Evolutionary conservation across 2,113 vertebrate genomes (phyloP).

Genomic region (Psittacus erithacus): DNA sequence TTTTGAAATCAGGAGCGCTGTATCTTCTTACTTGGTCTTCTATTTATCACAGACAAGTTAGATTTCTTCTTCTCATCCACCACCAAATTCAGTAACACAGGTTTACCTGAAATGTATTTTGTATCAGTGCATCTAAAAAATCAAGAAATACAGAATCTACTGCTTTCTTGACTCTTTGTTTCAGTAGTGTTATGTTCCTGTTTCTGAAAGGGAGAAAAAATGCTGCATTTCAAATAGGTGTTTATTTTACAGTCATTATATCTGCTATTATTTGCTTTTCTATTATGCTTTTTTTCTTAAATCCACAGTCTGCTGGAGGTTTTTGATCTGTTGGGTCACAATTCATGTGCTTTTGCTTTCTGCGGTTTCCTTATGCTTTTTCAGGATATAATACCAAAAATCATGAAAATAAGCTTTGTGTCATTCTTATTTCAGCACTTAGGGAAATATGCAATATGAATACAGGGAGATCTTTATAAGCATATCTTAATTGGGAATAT

Average conservation of each 20-base stretch:
- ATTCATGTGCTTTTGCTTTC: neutral
- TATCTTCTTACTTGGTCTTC: neutral
- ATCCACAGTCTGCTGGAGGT: neutral
- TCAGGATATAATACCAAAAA: neutral
- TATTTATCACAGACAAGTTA: neutral
- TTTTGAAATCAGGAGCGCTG: constrained; percentile 19
- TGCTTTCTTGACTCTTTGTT: neutral
- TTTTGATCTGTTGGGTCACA: neutral
- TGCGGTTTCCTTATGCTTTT: neutral
- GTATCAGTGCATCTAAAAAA: neutral
- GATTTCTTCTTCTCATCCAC: neutral
- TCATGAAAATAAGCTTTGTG: neutral
- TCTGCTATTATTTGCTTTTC: neutral
- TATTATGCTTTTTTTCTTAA: neutral
- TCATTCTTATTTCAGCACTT: neutral
- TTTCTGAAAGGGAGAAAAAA: neutral
- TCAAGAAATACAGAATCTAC: neutral
- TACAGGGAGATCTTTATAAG: neutral
- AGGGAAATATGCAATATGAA: neutral
- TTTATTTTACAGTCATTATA: neutral
- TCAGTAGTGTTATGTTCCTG: neutral
- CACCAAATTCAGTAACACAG: neutral
- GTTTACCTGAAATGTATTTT: neutral
- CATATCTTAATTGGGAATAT: neutral
- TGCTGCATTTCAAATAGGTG: neutral